phyloP scores from a whole-genome alignment of 2,113 vertebrate species.

The Orcinus orca region DNA sequence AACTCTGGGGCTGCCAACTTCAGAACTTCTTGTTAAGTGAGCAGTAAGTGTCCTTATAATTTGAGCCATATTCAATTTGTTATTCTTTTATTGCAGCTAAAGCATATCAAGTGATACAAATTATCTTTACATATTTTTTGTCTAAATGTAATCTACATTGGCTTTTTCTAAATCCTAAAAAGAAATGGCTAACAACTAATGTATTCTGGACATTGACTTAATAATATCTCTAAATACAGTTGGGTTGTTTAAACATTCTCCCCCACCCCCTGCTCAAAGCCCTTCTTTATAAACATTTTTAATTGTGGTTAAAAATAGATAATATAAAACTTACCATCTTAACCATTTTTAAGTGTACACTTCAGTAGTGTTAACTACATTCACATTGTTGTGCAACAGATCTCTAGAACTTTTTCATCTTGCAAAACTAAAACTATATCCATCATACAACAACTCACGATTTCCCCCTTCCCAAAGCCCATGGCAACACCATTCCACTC shows the following conservation, averaged over 20 bases:
- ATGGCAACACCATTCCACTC: not conserved
- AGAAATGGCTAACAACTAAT: not conserved
- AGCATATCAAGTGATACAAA: not conserved
- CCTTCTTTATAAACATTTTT: not conserved
- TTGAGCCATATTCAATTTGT: not conserved
- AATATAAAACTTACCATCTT: not conserved
- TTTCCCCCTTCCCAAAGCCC: not conserved
- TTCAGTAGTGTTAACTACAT: not conserved
- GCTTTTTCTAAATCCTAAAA: not conserved
- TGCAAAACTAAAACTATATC: not conserved
- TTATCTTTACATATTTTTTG: not conserved
- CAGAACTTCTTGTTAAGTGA: not conserved
- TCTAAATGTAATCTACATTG: not conserved
- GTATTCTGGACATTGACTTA: not conserved
- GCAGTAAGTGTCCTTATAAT: not conserved
- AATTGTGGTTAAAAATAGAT: not conserved
- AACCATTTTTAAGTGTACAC: not conserved
- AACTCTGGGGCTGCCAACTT: not conserved
- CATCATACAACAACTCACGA: not conserved
- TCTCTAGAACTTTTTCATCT: not conserved
- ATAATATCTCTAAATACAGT: not conserved
- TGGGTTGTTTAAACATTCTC: not conserved
- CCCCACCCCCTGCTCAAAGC: not conserved
- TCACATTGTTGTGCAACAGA: not conserved
- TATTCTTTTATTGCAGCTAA: not conserved